Evolutionary conservation across 2,113 vertebrate species (phyloP).

Genomic region (Xenopus borealis): DNA sequence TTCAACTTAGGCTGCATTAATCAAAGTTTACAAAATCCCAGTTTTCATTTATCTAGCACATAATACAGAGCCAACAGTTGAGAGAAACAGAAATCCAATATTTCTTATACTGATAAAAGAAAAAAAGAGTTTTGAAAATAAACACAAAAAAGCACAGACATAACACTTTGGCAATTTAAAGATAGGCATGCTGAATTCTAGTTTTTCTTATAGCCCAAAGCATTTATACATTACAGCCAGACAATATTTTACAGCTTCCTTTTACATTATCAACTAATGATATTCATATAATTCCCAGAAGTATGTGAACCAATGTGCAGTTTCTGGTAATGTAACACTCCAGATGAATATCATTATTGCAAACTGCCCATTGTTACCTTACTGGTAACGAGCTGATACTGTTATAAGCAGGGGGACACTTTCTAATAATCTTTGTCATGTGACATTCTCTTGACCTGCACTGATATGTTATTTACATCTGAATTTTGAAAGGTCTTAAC

Average conservation of each 20-base stretch:
- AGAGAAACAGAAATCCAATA: background rate
- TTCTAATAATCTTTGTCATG: background rate
- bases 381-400: background rate
- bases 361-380: background rate
- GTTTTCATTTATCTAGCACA: too few relatives aligned
- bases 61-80: too few relatives aligned
- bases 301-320: background rate
- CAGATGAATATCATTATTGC: conserved; percentile 5
- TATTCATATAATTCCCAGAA: conserved; percentile 10
- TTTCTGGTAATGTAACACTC: conserved; percentile 17
- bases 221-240: conserved; percentile 8
- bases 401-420: background rate
- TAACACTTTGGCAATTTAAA: background rate
- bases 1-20: too few relatives aligned
- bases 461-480: background rate
- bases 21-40: too few relatives aligned
- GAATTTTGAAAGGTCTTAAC: too few relatives aligned
- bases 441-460: background rate
- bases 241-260: conserved; percentile 5
- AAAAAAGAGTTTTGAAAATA: conserved; percentile 2
- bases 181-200: background rate
- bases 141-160: background rate
- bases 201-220: conserved; percentile 6
- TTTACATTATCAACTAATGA: conserved; percentile 21
- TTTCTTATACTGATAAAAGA: conserved; percentile 4